These are phyloP conservation scores for Brachionus asplanchnoidis DNA, from an alignment of 1,140 invertebrate species.

Conservation along the genomic window DNA sequence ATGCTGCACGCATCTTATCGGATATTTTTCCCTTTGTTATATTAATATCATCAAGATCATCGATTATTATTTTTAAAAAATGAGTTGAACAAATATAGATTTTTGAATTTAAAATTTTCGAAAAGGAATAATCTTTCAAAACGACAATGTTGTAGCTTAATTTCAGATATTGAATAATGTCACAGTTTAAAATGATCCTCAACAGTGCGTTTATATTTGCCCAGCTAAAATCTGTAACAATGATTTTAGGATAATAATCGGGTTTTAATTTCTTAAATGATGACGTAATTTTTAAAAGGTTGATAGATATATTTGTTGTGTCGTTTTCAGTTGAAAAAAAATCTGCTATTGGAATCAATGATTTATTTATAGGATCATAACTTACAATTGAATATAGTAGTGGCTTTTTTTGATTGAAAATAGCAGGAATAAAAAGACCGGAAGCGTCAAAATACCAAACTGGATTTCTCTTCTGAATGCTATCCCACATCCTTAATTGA, in stretches of 20 bases:
- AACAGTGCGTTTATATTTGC: constrained; percentile 5
- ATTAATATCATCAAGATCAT: too few species aligned
- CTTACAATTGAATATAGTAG: not conserved
- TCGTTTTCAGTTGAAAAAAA: not conserved
- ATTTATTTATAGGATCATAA: not conserved
- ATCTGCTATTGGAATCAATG: constrained; percentile 4
- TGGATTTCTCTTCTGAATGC: constrained; percentile 9
- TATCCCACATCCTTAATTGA: too few species aligned
- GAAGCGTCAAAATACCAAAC: constrained; percentile 14
- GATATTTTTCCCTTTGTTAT: too few species aligned
- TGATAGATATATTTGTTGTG: not conserved
- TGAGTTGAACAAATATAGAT: not conserved
- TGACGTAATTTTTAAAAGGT: not conserved
- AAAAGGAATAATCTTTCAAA: not conserved
- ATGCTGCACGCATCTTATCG: too few species aligned
- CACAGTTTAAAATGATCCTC: not conserved
- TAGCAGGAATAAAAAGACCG: not conserved
- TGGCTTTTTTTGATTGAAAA: not conserved
- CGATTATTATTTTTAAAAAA: not conserved
- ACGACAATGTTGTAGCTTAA: not conserved
- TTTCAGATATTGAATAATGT: not conserved
- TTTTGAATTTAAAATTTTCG: not conserved
- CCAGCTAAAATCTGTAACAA: constrained; percentile 12
- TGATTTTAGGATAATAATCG: not conserved
- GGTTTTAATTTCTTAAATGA: not conserved